Evolutionary conservation across 2,888 invertebrate species (phyloP), one percentile per base, ranked within the genome.

Genomic region (Cryptops parisi): DNA sequence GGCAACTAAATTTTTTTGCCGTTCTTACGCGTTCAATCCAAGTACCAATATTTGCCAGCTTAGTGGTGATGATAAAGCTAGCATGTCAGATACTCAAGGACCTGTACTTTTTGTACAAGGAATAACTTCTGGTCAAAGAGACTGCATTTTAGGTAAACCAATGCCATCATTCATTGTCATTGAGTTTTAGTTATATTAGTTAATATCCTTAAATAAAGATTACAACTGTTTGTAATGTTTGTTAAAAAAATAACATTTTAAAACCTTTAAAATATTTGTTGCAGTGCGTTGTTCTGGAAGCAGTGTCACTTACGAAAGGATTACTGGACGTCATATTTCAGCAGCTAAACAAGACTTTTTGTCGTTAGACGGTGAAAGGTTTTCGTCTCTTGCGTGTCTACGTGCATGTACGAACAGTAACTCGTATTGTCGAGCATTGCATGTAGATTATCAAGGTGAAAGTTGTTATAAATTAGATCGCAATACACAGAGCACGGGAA

Each of bases 301-400:
- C 5, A 62, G 68, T 21, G 68, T 70, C 58, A 70, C 70, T 3
- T 72, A 68, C 59, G 72, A 71, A 58, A 71, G 70, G 58, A 67
- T 71, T 25, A 69, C 70, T 2, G 70, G 69, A 2, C 66, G 66
- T 58, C 67, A 69, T 38, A 62, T 72, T 15, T 58, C 70, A 24
- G 66, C 67, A 6, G 71, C 71, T 0, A 64, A 67, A 46, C 66
- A 68, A 57, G 67, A 67, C 26, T 63, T 67, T 1, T 64, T 70
- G 43, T 62, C 63, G 33, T 61, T 69, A 53, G 62, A 65, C 25
- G 61, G 62, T n/a, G 61, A 61, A 17, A 63, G 64, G 3, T 58
- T 58, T 21, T 45, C 58, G 15, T 56, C 58, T 6, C 33, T 58
- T 9, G 60, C 61, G 22, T 63, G 63, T 43, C 59, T 58, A 12